These are phyloP conservation scores for Scomber colias DNA, from an alignment of 2,113 vertebrate species.

Conservation along the genomic window DNA sequence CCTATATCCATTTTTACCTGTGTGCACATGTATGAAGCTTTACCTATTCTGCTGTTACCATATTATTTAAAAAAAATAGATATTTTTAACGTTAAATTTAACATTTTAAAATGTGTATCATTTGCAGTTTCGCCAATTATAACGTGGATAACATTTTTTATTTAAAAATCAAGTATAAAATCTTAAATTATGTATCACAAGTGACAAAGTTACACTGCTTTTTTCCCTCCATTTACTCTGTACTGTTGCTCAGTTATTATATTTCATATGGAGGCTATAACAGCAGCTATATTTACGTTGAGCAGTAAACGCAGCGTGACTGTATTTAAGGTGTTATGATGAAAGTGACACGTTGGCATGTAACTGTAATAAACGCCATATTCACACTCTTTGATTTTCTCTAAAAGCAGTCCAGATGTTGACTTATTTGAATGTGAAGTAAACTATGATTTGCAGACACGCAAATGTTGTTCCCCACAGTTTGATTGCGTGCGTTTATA, in stretches of 20 bases:
- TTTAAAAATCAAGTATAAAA: neutral
- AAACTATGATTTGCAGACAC: conserved; percentile 18
- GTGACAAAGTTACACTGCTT: conserved; percentile 38
- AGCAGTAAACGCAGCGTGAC: neutral
- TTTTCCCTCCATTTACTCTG: neutral
- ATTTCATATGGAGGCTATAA: neutral
- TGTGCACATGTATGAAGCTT: neutral
- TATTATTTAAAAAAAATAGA: neutral
- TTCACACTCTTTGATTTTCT: conserved; percentile 27
- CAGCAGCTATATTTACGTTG: neutral
- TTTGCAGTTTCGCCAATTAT: conserved; percentile 2
- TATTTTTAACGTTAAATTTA: neutral
- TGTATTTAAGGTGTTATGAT: conserved; percentile 4
- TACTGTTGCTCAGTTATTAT: neutral
- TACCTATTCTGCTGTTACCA: neutral
- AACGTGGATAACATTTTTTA: neutral
- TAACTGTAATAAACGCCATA: conserved; percentile 3
- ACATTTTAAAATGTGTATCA: neutral
- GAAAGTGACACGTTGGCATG: conserved; percentile 16
- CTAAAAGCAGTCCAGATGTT: neutral
- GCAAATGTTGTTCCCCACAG: neutral
- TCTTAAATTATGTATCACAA: conserved; percentile 5
- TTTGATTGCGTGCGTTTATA: neutral
- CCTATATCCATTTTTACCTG: neutral
- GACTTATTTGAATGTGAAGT: conserved; percentile 16